Conservation (phyloP, 2,888 invertebrate species). For the Conchocele bisecta region DNA sequence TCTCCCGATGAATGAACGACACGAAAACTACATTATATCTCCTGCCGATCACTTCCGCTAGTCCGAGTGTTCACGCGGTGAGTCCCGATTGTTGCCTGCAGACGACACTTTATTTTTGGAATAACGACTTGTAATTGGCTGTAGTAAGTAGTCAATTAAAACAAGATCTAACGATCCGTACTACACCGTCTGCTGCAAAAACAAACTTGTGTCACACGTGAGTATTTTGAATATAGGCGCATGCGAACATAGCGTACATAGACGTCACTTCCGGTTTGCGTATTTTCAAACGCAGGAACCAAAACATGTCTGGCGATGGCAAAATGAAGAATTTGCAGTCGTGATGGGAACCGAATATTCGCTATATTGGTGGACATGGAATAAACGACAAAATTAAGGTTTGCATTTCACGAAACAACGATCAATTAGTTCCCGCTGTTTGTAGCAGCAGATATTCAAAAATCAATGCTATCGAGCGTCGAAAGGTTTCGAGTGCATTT, state of each 20-base stretch:
- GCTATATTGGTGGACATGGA: too few relatives aligned
- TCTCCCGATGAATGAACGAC: constrained; percentile 60
- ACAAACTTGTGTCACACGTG: too few relatives aligned
- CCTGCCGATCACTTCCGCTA: constrained; percentile 62
- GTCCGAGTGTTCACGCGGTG: constrained; percentile 50
- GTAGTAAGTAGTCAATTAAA: constrained; percentile 57
- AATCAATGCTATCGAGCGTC: constrained; percentile 50
- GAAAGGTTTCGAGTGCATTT: constrained; percentile 46
- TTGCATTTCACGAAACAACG: too few relatives aligned
- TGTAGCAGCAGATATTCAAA: constrained; percentile 50
- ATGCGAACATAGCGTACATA: too few relatives aligned
- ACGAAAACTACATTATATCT: constrained; percentile 62
- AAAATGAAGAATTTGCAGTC: too few relatives aligned
- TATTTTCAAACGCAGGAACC: too few relatives aligned
- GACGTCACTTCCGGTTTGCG: too few relatives aligned
- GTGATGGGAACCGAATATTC: too few relatives aligned
- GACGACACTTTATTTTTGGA: constrained; percentile 58
- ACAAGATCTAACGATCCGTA: constrained; percentile 52
- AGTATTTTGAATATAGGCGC: too few relatives aligned
- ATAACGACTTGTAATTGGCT: constrained; percentile 63
- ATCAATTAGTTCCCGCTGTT: constrained; percentile 52
- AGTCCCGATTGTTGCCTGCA: constrained; percentile 55
- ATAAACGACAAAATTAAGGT: too few relatives aligned
- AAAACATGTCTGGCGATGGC: too few relatives aligned
- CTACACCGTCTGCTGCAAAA: too few relatives aligned